Percentiles rank a stretch among this genome's conserved stretches.
These are phyloP conservation scores for Onychostruthus taczanowskii DNA, from an alignment of 2,113 vertebrate genomes.

Conservation along the genomic window DNA sequence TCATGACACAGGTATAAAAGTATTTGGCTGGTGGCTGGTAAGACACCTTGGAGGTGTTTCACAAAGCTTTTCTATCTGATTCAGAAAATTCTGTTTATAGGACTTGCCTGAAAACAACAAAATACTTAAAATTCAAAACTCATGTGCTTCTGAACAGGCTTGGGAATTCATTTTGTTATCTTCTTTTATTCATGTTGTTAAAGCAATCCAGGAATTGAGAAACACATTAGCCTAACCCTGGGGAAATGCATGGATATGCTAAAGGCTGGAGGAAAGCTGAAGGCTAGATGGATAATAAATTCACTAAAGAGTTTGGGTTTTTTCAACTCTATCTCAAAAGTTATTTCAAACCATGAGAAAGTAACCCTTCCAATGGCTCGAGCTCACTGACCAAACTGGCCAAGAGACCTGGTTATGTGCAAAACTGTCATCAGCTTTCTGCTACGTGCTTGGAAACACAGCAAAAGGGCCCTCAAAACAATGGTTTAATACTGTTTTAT, in stretches of 20 bases:
- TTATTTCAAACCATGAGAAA: neutral
- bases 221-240: constrained; percentile 10
- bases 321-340: neutral
- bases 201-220: constrained; percentile 29
- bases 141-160: neutral
- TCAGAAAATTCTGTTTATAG: neutral
- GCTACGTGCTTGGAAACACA: neutral
- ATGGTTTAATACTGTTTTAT: neutral
- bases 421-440: neutral
- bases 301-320: neutral
- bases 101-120: neutral
- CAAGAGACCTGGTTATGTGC: neutral
- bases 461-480: neutral
- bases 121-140: constrained; percentile 34
- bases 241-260: constrained; percentile 8
- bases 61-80: neutral
- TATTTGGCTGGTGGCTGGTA: neutral
- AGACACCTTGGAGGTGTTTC: neutral
- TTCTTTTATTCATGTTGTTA: constrained; percentile 1
- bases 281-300: neutral
- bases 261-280: neutral
- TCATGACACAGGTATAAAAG: neutral
- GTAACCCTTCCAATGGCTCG: neutral
- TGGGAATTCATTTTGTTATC: constrained; percentile 31
- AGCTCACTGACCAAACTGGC: neutral